Percentiles rank a stretch among this genome's conserved stretches.
These are phyloP conservation scores for Sialis fuliginosa DNA, from an alignment of 2,888 invertebrate genomes.

Conservation along the genomic window DNA sequence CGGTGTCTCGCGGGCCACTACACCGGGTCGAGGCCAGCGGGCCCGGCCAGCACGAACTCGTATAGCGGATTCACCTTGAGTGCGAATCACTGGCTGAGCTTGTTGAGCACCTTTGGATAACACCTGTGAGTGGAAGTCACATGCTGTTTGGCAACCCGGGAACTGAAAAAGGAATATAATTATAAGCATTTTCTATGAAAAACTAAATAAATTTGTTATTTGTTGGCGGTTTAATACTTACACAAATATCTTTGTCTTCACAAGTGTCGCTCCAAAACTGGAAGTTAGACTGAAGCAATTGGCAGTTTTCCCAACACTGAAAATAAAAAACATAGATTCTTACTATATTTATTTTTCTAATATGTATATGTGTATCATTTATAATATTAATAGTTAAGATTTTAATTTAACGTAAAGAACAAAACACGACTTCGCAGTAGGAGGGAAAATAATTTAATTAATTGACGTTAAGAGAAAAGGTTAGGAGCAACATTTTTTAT, in stretches of 20 bases:
- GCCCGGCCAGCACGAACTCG: conserved; percentile 42
- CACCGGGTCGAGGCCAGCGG: conserved; percentile 45
- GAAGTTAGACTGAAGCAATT: conserved; percentile 52
- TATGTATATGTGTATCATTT: too few species aligned
- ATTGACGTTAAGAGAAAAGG: too few species aligned
- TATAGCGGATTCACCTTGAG: conserved; percentile 49
- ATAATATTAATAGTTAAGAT: too few species aligned
- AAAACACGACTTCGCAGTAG: too few species aligned
- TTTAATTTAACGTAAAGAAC: too few species aligned
- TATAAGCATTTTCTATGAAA: background rate
- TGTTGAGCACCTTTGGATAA: conserved; percentile 36
- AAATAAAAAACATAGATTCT: conserved; percentile 25
- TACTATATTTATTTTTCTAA: too few species aligned
- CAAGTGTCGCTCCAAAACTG: conserved; percentile 56
- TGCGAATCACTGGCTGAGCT: conserved; percentile 50
- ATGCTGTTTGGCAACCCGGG: conserved; percentile 53
- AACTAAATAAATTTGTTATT: background rate
- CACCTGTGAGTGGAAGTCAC: conserved; percentile 47
- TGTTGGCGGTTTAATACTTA: conserved; percentile 28
- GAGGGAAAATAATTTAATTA: too few species aligned
- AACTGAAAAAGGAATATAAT: conserved; percentile 32
- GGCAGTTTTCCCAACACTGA: conserved; percentile 63
- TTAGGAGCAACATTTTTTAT: too few species aligned
- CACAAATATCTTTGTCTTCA: conserved; percentile 51
- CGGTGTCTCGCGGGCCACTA: conserved; percentile 32